These are phyloP conservation scores for Dasypogon diadema DNA, from an alignment of 2,888 invertebrate species.

Conservation along the genomic window DNA sequence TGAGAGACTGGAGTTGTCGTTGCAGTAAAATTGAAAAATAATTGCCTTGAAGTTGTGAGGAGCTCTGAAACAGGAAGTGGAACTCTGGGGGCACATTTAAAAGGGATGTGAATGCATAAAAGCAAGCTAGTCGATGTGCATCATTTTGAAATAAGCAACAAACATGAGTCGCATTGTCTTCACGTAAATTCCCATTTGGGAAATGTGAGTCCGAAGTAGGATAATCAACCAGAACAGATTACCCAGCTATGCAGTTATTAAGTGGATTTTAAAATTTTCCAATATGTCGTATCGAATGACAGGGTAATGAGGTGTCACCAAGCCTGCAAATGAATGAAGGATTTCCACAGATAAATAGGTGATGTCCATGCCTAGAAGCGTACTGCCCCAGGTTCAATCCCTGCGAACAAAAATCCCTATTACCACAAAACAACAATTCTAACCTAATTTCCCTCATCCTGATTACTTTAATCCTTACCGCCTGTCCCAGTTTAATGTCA, in stretches of 20 bases:
- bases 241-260: background rate
- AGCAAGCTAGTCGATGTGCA: background rate
- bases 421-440: background rate
- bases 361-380: too few relatives aligned
- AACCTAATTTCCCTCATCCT: background rate
- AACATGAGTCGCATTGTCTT: conserved; percentile 11
- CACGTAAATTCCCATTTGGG: conserved; percentile 1
- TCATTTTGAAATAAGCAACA: background rate
- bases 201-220: background rate
- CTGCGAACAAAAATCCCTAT: too few relatives aligned
- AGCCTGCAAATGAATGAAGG: too few relatives aligned
- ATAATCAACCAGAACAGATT: background rate
- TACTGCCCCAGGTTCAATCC: too few relatives aligned
- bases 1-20: conserved; percentile 22
- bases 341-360: too few relatives aligned
- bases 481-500: conserved; percentile 18
- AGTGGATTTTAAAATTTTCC: background rate
- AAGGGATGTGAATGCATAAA: background rate
- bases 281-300: background rate
- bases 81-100: background rate
- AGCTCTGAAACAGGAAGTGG: background rate
- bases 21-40: conserved; percentile 34
- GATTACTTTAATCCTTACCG: conserved; percentile 19
- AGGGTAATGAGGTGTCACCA: too few relatives aligned
- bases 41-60: conserved; percentile 9